Evolutionary conservation across 1,140 invertebrate genomes (phyloP), one percentile per base, ranked within the genome.

Genomic region (Harlomillsia oculata): DNA sequence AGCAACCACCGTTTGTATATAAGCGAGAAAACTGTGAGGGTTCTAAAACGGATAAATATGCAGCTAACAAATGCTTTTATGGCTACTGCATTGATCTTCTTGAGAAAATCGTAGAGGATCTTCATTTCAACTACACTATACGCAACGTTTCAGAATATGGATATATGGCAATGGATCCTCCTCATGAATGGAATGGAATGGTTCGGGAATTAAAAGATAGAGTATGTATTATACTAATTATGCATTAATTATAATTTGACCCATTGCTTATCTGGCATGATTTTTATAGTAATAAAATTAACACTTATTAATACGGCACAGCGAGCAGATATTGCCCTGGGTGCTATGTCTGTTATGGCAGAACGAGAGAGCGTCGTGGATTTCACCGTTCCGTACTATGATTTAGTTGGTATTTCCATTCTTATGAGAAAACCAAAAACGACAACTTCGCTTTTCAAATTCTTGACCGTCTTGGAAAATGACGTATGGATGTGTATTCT

Each of bases 401-500:
- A 96, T 73, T 74, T 95, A 30, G 91, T 96, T 0, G 92, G 92
- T 0, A 89, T 94, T 20, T 89, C 87, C 0, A 95, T 96, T 63
- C 74, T 96, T 63, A 91, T 92, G 84, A 83, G 83, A 65, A 80
- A 87, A 66, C 82, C 85, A 0, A 82, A 83, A 64, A 77, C 78
- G 0, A 80, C 82, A 28, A 92, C 87, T 5, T 93, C 90, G 0
- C 75, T 97, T 3, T 97, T 97, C 72, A 97, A 97, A 75, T 98
- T 98, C 69, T 78, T 98, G 18, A 95, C 90, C 1, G 94, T 98
- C 5, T 73, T 98, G 50, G 94, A 98, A 71, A 85, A 85, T 56
- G 85, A 92, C 62, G 94, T 98, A 0, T 97, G 94, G 94, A 76
- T 90, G 5, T 96, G 91, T 66, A 97, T 97, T 67, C 74, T 97